Conservation (phyloP, 2,797 vertebrate species). For the Sternotherus odoratus region DNA sequence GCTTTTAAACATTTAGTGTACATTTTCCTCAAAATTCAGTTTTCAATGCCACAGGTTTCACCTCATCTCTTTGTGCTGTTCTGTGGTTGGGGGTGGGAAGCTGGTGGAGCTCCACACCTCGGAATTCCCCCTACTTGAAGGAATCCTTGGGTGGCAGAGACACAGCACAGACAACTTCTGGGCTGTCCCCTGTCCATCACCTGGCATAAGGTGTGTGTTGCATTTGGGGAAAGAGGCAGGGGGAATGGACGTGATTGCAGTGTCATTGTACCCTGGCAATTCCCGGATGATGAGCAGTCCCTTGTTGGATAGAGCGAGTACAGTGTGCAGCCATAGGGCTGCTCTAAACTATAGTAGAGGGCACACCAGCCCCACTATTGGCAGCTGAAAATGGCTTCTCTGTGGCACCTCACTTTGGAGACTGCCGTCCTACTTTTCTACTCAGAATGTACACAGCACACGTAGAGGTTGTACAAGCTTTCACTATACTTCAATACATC, state of each 20-base stretch:
- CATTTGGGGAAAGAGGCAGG: background rate
- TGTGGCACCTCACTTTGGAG: fast-evolving
- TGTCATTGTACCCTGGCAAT: background rate
- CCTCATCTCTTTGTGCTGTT: background rate
- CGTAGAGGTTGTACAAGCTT: background rate
- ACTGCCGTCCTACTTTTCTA: background rate
- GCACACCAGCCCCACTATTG: background rate
- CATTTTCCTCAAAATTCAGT: background rate
- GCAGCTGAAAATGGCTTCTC: background rate
- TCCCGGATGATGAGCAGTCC: background rate
- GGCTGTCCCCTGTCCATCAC: fast-evolving
- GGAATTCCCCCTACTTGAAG: background rate
- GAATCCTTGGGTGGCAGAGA: fast-evolving
- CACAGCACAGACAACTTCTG: background rate
- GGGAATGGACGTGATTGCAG: background rate
- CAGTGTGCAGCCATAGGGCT: background rate
- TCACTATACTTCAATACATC: background rate
- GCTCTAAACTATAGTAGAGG: fast-evolving
- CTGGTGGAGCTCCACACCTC: background rate
- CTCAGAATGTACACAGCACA: fast-evolving
- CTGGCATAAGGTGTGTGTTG: background rate
- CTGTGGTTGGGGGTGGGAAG: background rate
- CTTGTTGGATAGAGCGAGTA: background rate
- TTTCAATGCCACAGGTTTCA: background rate
- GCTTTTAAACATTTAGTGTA: background rate